phyloP scores from a whole-genome alignment of 2,888 invertebrate genomes.

The Acanthacorydalis orientalis region DNA sequence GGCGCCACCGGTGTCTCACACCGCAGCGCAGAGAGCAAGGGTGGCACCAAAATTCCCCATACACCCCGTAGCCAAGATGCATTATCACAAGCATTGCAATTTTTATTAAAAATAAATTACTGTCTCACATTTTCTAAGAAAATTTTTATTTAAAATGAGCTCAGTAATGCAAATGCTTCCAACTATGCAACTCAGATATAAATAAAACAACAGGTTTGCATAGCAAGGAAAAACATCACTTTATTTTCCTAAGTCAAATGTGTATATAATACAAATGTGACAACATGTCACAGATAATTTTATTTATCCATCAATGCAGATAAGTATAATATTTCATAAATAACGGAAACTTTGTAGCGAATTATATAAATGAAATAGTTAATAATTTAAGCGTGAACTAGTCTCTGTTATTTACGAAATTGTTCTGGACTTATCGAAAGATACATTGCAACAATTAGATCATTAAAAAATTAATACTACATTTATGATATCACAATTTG shows the following conservation, averaged over 20 bases:
- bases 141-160: constrained; percentile 7
- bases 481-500: background rate
- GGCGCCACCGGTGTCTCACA: constrained; percentile 28
- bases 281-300: constrained; percentile 8
- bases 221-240: constrained; percentile 9
- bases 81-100: too few relatives aligned
- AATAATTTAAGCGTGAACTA: too few relatives aligned
- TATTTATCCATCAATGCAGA: constrained; percentile 6
- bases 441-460: too few relatives aligned
- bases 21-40: constrained; percentile 20
- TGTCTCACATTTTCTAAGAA: background rate
- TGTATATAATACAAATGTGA: constrained; percentile 6
- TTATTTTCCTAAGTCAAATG: constrained; percentile 5
- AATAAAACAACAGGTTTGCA: constrained; percentile 13
- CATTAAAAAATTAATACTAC: background rate
- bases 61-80: constrained; percentile 7
- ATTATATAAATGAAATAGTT: too few relatives aligned
- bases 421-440: too few relatives aligned
- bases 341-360: background rate
- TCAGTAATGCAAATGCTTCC: too few relatives aligned
- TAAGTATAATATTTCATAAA: background rate
- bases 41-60: constrained; percentile 40
- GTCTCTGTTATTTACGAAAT: too few relatives aligned
- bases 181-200: constrained; percentile 13
- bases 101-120: background rate